Evolutionary conservation across 2,888 invertebrate genomes (phyloP), one percentile per base, ranked within the genome.

Genomic region (Palloptera scutellata): DNA sequence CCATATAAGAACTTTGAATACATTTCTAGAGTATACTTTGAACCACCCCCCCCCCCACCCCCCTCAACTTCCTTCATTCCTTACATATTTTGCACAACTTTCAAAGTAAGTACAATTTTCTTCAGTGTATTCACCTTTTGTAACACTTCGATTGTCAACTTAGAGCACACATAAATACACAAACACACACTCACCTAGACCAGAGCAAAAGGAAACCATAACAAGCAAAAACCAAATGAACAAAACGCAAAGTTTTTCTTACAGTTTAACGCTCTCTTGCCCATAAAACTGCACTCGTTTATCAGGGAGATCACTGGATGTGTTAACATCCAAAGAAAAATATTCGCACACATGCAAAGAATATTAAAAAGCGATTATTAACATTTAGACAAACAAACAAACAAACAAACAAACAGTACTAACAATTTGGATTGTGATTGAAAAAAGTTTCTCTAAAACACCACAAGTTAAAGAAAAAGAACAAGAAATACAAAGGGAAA

Each of bases 181-280:
- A 52, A 30, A 52, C 51, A 15, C 52, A 17, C 15, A 61, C 41
- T 52, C 40, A 43, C 15, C 1, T 53, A 43, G 42, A 13, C 13
- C 13, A 41, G 48, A 9, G 17, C 1, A 42, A 53, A 59, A 61
- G 19, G 40, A 12, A 42, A 52, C 52, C 54, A 54, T 12, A 48
- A 48, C n/a, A 54, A n/a, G 12, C 48, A 65, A 65, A 60, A 65
- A 65, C 65, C 59, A 40, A 43, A 63, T 19, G 40, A 9, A 15
- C 54, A 48, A n/a, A 62, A 61, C 19, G 54, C 15, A 66, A 48
- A 66, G 63, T 63, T 63, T 30, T 70, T 58, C 64, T 61, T 48
- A 63, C 68, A 63, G 65, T 68, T 70, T 68, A 67, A 68, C 63
- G 70, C 70, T 62, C 55, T 63, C 63, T 59, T 70, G 70, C 65